Base-by-base conservation (phyloP, 1,140 invertebrate genomes). In the Pseudobourletiella spinata region DNA sequence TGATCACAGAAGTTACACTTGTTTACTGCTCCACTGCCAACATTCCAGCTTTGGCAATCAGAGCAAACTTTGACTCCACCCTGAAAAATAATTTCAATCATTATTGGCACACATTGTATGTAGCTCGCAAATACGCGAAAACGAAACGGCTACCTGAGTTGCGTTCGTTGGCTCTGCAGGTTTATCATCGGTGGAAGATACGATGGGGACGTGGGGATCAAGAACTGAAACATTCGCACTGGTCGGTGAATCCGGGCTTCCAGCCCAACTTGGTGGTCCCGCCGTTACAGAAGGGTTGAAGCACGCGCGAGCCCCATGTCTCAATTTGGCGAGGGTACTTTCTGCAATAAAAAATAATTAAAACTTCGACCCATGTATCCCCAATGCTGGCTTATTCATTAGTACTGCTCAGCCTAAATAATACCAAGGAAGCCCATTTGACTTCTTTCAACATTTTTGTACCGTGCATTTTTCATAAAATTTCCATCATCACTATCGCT, bases 1-100 rank as follows among this genome's bases (percentile, higher is more conserved):
- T 60, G 60, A 15, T 65, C 63, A 43, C 63, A 65, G 50, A 60
- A 65, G 14, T 8, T 30, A 25, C 58, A 61, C 22, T 60, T 61
- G 16, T 30, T 20, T 25, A 48, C 26, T 35, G 25, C 42, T 57
- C 25, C 28, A 3, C 24, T 24, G 8, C 20, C 2, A 26, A 8
- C 44, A 18, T 56, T 64, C 42, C 46, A 42, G 1, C 20, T 30
- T 46, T 52, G 29, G n/a, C 61, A 61, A 22, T 57, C 32, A 25
- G 43, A 44, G 32, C 54, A 63, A 16, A 44, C 30, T 20, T 3
- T 48, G n/a, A 26, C 24, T 0, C 24, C 39, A 60, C 46, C 28
- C 6, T 29, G 57, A 32, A 26, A 48, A n/a, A 50, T 28, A 14
- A 28, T 25, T 11, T 39, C 39, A 50, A 63, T 16, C 2, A 32